Conservation (phyloP, 2,888 invertebrate species). For the Lepidochitona cinerea region DNA sequence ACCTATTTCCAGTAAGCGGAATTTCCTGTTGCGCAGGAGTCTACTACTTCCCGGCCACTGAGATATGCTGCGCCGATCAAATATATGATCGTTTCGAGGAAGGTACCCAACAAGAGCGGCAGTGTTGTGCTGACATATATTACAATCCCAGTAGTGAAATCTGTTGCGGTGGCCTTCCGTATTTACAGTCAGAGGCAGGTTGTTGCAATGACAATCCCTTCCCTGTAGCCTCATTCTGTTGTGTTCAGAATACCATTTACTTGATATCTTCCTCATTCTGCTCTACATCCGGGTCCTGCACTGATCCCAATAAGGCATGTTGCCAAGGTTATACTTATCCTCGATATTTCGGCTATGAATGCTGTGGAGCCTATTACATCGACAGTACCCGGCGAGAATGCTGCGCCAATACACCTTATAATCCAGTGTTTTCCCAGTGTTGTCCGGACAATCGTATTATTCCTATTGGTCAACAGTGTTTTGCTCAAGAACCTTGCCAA, state of each 20-base stretch:
- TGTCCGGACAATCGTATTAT: too few species aligned
- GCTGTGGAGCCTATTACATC: neutral
- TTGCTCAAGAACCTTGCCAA: too few species aligned
- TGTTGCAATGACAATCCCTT: neutral
- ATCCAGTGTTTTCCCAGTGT: too few species aligned
- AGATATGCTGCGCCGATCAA: neutral
- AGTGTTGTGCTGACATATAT: neutral
- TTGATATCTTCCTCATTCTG: too few species aligned
- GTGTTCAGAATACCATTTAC: too few species aligned
- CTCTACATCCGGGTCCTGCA: neutral
- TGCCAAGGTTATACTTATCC: neutral
- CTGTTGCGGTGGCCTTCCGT: neutral
- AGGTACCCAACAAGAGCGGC: neutral
- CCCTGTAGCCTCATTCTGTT: neutral
- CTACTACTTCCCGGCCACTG: neutral
- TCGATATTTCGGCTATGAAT: neutral
- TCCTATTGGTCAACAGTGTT: too few species aligned
- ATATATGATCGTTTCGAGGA: neutral
- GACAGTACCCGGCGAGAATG: too few species aligned
- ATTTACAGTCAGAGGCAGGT: neutral
- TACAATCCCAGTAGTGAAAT: neutral
- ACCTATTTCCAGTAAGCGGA: too few species aligned
- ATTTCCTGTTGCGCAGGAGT: neutral
- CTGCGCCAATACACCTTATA: too few species aligned
- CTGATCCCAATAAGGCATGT: neutral